phyloP scores from a whole-genome alignment of 2,113 vertebrate species.

The Lethenteron reissneri region DNA sequence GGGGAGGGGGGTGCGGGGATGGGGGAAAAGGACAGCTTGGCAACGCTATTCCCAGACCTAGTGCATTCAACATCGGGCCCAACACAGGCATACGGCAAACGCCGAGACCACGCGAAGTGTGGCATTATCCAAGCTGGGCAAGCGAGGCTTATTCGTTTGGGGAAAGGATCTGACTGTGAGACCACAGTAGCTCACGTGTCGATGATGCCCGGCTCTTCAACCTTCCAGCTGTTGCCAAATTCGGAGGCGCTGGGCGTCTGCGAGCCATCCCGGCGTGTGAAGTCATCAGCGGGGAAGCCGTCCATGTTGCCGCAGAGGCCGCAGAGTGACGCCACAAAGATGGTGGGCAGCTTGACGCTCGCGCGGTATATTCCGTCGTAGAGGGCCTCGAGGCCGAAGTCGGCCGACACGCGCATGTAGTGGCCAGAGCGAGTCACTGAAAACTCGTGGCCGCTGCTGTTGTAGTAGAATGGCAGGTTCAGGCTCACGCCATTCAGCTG shows the following conservation, averaged over 20 bases:
- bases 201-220: background rate
- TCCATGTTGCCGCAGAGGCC: conserved; percentile 1
- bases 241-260: background rate
- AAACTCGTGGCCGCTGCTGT: background rate
- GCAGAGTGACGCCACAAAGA: background rate
- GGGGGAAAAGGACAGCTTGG: too few relatives aligned
- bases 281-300: background rate
- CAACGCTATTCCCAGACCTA: too few relatives aligned
- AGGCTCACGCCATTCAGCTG: background rate
- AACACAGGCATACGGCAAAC: too few relatives aligned
- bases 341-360: background rate
- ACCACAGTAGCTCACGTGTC: too few relatives aligned
- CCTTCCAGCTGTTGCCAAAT: background rate
- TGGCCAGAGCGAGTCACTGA: background rate
- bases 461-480: background rate
- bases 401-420: background rate
- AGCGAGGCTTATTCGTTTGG: too few relatives aligned
- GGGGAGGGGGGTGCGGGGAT: too few relatives aligned
- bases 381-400: conserved; percentile 2
- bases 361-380: background rate
- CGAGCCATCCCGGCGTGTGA: background rate
- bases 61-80: too few relatives aligned
- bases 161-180: too few relatives aligned
- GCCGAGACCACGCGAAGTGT: too few relatives aligned
- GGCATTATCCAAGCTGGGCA: too few relatives aligned